phyloP scores from a whole-genome alignment of 1,140 invertebrate genomes.

The Drosophila baimaii region DNA sequence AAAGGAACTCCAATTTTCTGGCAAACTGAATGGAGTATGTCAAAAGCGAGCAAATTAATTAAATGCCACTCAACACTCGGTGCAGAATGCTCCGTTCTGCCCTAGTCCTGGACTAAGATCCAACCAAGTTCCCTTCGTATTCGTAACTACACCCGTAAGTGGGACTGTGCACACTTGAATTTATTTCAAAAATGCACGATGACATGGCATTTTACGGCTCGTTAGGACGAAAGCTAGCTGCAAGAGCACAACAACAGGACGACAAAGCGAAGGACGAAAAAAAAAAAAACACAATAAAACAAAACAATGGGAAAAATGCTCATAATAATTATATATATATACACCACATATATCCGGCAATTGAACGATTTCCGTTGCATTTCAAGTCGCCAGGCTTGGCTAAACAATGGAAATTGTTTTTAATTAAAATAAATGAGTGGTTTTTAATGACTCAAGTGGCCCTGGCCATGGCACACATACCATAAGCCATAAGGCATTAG shows the following conservation, averaged over 20 bases:
- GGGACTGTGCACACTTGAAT: slow-evolving; percentile 21
- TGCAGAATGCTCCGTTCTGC: slow-evolving; percentile 8
- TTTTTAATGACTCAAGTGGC: slow-evolving; percentile 45
- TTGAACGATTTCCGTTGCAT: slow-evolving; percentile 55
- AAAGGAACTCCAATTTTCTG: slow-evolving; percentile 2
- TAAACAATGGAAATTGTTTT: slow-evolving; percentile 68
- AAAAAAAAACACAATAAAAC: slow-evolving; percentile 29
- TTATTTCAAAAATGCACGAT: slow-evolving; percentile 54
- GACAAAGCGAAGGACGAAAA: slow-evolving; percentile 9
- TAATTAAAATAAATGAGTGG: slow-evolving; percentile 74
- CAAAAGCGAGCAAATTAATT: slow-evolving; percentile 69
- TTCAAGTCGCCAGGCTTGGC: slow-evolving; percentile 1
- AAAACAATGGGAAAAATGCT: slow-evolving; percentile 51
- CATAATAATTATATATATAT: slow-evolving; percentile 50
- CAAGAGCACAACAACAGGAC: not conserved
- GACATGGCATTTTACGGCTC: slow-evolving; percentile 56
- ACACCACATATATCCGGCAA: slow-evolving; percentile 14
- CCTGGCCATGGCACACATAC: slow-evolving; percentile 7
- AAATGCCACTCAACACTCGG: slow-evolving; percentile 70
- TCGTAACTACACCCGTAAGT: not conserved
- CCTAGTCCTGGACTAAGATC: slow-evolving; percentile 1
- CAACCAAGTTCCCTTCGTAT: not conserved
- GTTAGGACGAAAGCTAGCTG: slow-evolving; percentile 35
- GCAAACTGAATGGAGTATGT: slow-evolving; percentile 29
- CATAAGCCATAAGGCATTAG: slow-evolving; percentile 11